Base-by-base conservation (phyloP, 2,888 invertebrate genomes). In the Campoplex nolae region DNA sequence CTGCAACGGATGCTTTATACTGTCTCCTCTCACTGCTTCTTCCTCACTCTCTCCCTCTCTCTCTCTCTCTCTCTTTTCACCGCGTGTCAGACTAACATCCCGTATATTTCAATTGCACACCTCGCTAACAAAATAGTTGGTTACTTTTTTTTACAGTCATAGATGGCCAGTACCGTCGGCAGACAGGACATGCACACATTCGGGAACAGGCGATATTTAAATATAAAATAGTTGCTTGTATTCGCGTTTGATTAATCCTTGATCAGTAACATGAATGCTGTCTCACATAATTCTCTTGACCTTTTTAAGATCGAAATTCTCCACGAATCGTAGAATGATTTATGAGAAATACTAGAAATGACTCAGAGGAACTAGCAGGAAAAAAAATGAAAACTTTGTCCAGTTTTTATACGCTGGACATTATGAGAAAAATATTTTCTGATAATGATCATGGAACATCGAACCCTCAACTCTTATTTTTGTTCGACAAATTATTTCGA, bases 51-150 rank as follows among this genome's bases (percentile, higher is more conserved):
- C 32, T 76, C 54, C 45, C 23, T 35, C 32, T 68, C 45, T 35
- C 42, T 58, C 18, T 68, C 32, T 76, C 54, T 56, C 23, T 35
- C 32, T 68, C 45, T 35, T 77, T 28, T 16, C 38, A 11, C 38
- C 48, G 28, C 45, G 58, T 54, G 18, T 70, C 79, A 35, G 28
- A 23, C 68, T 68, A 16, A 48, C 56, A 58, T 68, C 71, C 83
- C 89, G 89, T 90, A 90, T 91, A 90, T 92, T 91, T 92, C 91
- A 91, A 92, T 92, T 91, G 91, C 88, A 70, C 42, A 56, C 56
- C 85, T 85, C 86, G 88, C 89, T 91, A 91, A 90, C 92, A 89
- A 91, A 91, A 91, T 90, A 90, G 89, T 85, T 86, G 81, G 78
- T 51, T 16, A 28, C 11, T 54, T 70, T 70, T 45, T 79, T 58